Evolutionary conservation across 2,888 invertebrate species (phyloP), one percentile per base, ranked within the genome.

Genomic region (Cepaea hortensis): DNA sequence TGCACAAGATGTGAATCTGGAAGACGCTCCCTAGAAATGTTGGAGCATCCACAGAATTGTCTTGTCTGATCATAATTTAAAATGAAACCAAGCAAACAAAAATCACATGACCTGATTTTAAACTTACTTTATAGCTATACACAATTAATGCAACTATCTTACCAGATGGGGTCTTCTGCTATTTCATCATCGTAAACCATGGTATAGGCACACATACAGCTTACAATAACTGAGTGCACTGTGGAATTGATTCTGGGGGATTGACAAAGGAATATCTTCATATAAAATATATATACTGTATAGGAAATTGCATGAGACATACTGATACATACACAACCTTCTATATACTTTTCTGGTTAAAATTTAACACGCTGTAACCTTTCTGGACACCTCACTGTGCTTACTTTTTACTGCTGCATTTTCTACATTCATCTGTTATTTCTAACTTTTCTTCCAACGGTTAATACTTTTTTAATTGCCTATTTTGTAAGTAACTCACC

Each of bases 131-230:
- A 23, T 4, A 15, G 35, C 18, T 46, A 68, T n/a, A 18, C 23
- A 13, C 6, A 73, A 35, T 20, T 35, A 76, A 20, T 48, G 11
- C 7, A 48, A 23, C n/a, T 76, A n/a, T 84, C 92, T 87, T 88
- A 94, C 94, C 93, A 94, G 83, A 93, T 90, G 70, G 93, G 93
- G 72, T 93, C 91, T 61, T 90, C 89, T 46, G 88, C 88, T 18
- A 93, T 88, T 68, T 91, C 91, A 81, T 91, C 90, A 87, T 94
- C 94, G 89, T 91, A 93, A n/a, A 93, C 81, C 82, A 93, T 88
- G 7, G 92, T 90, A 88, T 93, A 94, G 23, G 93, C 90, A 91
- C 94, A 94, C 89, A 93, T 88, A 65, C 89, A 89, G 88, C 93
- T 93, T 15, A 93, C 93, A 0, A 94, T 87, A 9, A 92, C 84